phyloP scores from a whole-genome alignment of 1,140 invertebrate genomes.

The Pseudomyrmex flavicornis region DNA sequence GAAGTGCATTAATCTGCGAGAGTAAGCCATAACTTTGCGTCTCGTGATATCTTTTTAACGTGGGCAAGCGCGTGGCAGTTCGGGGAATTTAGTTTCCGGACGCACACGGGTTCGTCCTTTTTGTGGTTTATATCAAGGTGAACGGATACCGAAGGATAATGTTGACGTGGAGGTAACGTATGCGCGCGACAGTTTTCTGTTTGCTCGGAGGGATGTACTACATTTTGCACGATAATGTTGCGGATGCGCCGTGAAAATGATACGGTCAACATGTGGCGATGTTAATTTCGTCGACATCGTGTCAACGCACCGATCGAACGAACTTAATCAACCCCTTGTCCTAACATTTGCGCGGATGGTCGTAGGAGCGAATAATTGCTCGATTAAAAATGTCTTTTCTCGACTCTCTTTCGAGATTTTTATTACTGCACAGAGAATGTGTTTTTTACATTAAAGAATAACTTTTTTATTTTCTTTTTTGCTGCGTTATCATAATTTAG shows the following conservation, averaged over 20 bases:
- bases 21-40: neutral
- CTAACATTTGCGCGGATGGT: too few relatives aligned
- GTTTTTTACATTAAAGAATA: neutral
- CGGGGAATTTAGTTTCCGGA: slow-evolving; percentile 46
- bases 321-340: neutral
- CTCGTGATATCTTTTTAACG: slow-evolving; percentile 27
- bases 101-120: slow-evolving; percentile 9
- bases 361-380: too few relatives aligned
- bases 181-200: slow-evolving; percentile 60
- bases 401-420: neutral
- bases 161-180: slow-evolving; percentile 61
- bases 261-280: slow-evolving; percentile 38
- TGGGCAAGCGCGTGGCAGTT: slow-evolving; percentile 14
- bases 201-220: slow-evolving; percentile 52
- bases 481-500: neutral
- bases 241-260: slow-evolving; percentile 68
- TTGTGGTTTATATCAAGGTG: slow-evolving; percentile 38
- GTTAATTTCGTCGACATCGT: slow-evolving; percentile 28
- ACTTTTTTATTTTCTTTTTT: neutral
- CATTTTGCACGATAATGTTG: slow-evolving; percentile 62
- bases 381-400: neutral
- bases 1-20: slow-evolving; percentile 33
- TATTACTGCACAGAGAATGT: neutral
- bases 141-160: slow-evolving; percentile 33
- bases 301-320: slow-evolving; percentile 14